Conservation (phyloP, 2,797 vertebrate species). For the Varecia variegata region DNA sequence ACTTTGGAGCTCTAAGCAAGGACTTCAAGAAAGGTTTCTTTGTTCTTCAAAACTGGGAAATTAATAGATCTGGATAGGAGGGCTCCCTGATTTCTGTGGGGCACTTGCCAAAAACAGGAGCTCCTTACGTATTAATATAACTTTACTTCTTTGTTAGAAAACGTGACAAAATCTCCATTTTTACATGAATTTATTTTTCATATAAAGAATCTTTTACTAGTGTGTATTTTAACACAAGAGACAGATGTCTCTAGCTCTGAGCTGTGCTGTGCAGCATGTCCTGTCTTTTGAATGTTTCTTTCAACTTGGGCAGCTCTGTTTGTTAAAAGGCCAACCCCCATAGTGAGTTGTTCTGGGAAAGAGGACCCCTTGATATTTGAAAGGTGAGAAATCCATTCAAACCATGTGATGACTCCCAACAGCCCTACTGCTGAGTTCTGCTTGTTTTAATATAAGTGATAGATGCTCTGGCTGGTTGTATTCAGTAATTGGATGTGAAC, state of each 20-base stretch:
- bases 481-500: conserved; percentile 90
- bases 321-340: conserved; percentile 80
- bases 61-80: background rate
- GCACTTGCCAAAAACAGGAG: background rate
- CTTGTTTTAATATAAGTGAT: conserved; percentile 82
- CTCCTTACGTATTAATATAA: background rate
- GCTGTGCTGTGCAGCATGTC: conserved; percentile 74
- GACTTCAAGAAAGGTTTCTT: conserved; percentile 22
- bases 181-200: conserved; percentile 54
- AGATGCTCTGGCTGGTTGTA: conserved; percentile 80
- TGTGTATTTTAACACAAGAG: conserved; percentile 66
- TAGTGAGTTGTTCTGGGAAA: conserved; percentile 77
- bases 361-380: conserved; percentile 83
- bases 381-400: conserved; percentile 85
- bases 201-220: conserved; percentile 42
- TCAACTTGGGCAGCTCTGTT: conserved; percentile 71
- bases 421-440: conserved; percentile 60
- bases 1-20: background rate
- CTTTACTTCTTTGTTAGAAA: background rate
- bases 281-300: conserved; percentile 75
- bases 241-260: conserved; percentile 62
- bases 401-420: conserved; percentile 75
- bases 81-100: background rate
- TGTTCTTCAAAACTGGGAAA: conserved; percentile 47
- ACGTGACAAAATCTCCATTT: background rate